These are phyloP conservation scores for sheep (Ovis aries) DNA, from an alignment of 2,113 vertebrate genomes.

Conservation along the genomic window ARS-UI_Ramb_v3.0 NC_056070.1:27975001-27975500, in stretches of 20 bases:
- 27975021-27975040: neutral
- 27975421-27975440: neutral
- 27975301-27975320: neutral
- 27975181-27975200: neutral
- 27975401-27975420: neutral
- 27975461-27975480: neutral
- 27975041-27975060: neutral
- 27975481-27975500: neutral
- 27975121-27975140: neutral
- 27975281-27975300: neutral
- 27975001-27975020: neutral
- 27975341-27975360: neutral
- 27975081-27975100: neutral
- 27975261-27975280: neutral
- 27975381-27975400: neutral
- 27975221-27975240: neutral
- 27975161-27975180: neutral
- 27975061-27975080: neutral
- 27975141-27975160: neutral
- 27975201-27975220: neutral
- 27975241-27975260: neutral
- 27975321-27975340: neutral
- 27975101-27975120: neutral
- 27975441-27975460: neutral
- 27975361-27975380: neutral